Evolutionary conservation across 2,797 vertebrate genomes (phyloP), one percentile per base, ranked within the genome.

Genomic region (Percopsis omiscomaycus): DNA sequence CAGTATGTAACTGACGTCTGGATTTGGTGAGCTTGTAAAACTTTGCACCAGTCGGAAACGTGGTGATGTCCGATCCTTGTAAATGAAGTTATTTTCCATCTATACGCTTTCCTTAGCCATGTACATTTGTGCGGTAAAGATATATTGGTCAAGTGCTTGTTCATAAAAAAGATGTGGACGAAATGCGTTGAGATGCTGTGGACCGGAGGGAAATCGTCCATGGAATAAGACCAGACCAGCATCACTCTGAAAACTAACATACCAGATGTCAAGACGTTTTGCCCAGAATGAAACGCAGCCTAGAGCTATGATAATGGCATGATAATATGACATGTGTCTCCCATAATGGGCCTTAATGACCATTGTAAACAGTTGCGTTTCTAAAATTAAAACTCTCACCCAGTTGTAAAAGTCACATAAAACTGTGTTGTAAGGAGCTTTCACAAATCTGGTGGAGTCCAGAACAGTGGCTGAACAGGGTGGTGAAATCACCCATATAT

Each of bases 1-100:
- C 66, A 75, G 69, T 83, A 78, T 88, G 82, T 88, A 89, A 89
- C 91, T 87, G 85, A 82, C 69, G 11, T 84, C 77, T 59, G 53
- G 81, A 87, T 92, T 88, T 71, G 60, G 77, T 71, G 75, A 79
- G 29, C 81, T 83, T 79, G 76, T 91, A 88, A 93, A 91, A 80
- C 63, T 59, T 83, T 59, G 70, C 70, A 74, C 73, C 74, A 79
- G 71, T 78, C 68, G 68, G 77, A 86, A 88, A 90, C 75, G 83
- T 66, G 83, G 80, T 82, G 84, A 90, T 71, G 75, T 89, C 53
- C 70, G 66, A 79, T 74, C 65, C 87, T 89, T 88, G 78, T 88
- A 89, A 89, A 90, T 86, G 8, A 77, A 88, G 89, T 88, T 78
- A 88, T 86, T 83, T 83, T 63, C 77, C 73, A 66, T 69, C 71